Base-by-base conservation (phyloP, 2,113 vertebrate genomes). In the Urocolius indicus region DNA sequence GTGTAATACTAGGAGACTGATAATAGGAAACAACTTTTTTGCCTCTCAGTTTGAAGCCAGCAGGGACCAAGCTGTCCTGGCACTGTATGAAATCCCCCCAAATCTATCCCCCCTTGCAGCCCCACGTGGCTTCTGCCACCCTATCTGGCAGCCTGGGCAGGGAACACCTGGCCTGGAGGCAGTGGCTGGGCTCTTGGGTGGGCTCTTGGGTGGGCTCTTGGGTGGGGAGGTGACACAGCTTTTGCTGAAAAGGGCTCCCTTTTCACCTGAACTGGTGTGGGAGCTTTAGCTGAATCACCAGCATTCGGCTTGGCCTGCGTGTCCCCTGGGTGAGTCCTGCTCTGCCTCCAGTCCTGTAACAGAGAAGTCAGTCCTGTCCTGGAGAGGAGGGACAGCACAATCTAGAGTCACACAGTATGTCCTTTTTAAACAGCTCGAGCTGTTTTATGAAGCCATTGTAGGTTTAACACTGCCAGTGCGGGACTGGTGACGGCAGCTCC, bases 91-190 rank as follows among this genome's bases (percentile, higher is more conserved):
- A n/a, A 21, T 34, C 18, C 16, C 16, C 68, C 59, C 48, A 8
- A 8, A 23, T 45, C 34, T 14, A 7, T 23, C 22, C 9, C 17
- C 18, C 15, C 30, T 21, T 11, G n/a, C 26, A 72, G 54, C 65
- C 34, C 29, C 26, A 1, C 0, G 2, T 29, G 48, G 52, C 23
- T 15, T 36, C n/a, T 63, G 65, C 54, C 55, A 11, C 54, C 74
- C n/a, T 21, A 46, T 18, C 55, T 6, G 10, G 55, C 77, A 63
- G 49, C 51, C 26, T 13, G 54, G 51, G 71, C 57, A 38, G 62
- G 93, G 76, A 71, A 51, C 51, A 3, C 18, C 13, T 0, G 0
- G 3, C 24, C 2, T 2, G 38, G 51, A 17, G 18, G 15, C 1
- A 0, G 24, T 46, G 77, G 20, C 52, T 15, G 29, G 7, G 88